Base-by-base conservation (phyloP, 2,113 vertebrate species). In the Microcebus lehilahytsara region DNA sequence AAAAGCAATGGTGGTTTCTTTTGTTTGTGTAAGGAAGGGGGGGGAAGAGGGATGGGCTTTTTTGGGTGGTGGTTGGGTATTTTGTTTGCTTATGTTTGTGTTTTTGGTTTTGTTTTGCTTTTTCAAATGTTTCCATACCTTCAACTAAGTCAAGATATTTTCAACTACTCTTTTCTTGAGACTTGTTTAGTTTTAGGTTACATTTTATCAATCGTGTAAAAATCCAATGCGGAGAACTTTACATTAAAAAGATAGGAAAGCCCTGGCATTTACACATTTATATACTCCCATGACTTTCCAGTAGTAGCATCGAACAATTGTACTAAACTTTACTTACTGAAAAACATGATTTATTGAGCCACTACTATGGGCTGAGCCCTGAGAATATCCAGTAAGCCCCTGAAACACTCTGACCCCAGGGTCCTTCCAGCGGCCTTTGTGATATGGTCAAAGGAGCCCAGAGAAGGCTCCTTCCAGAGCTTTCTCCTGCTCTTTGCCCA, bases 311-410 rank as follows among this genome's bases (percentile, higher is more conserved):
- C 4, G 20, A 34, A 74, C 53, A 40, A 25, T 58, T 51, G 32
- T 64, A 75, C 14, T 91, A 75, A 96, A 75, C 13, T 56, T 71
- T 85, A 77, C 60, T 85, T 69, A 60, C 37, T 58, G 42, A 40
- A 94, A 97, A 77, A 62, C 14, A 22, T 71, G n/a, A 95, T 77
- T 95, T 97, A 88, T 67, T 84, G 79, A 95, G 42, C 42, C 17
- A 49, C 58, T 87, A 7, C 46, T 84, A 12, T 40, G 16, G 53
- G 3, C 3, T 32, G 42, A 6, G 27, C 32, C 60, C 89, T 90
- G 74, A 77, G 30, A 72, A 11, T 56, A 34, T 6, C 40, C 49
- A 91, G 34, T 83, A 64, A 77, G 30, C 40, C 49, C 37, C 42
- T 11, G 9, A 78, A 81, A 71, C 20, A 22, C 34, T 75, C 62